Evolutionary conservation across 2,113 vertebrate genomes (phyloP).

Genomic region (Rhinoderma darwinii): DNA sequence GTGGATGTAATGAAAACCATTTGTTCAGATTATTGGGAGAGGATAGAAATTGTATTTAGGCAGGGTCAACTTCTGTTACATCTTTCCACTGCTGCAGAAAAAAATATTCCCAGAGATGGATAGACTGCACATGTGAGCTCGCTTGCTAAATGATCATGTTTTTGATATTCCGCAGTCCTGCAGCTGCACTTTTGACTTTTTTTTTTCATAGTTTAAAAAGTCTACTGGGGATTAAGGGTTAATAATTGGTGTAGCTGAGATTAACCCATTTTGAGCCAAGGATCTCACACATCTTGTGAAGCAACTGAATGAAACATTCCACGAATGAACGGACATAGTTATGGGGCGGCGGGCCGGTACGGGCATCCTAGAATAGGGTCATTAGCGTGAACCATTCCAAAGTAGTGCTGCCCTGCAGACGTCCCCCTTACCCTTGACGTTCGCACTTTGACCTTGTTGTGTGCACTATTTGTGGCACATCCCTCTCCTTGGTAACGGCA

Average conservation of each 20-base stretch:
- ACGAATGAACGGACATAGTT: background rate
- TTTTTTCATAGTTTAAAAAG: background rate
- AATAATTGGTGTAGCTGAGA: background rate
- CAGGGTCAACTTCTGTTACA: constrained; percentile 51
- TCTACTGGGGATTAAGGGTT: constrained; percentile 45
- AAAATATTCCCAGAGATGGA: constrained; percentile 56
- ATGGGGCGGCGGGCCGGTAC: background rate
- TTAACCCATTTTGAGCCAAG: background rate
- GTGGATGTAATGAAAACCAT: constrained; percentile 55
- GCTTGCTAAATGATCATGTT: constrained; percentile 45
- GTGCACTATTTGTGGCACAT: constrained; percentile 47
- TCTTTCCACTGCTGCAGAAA: constrained; percentile 57
- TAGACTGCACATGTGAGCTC: constrained; percentile 48
- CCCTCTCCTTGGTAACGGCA: constrained; percentile 51
- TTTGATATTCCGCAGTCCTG: constrained; percentile 48
- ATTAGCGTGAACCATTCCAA: background rate
- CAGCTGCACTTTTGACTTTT: constrained; percentile 35
- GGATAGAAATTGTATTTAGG: constrained; percentile 51
- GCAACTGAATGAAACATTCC: background rate
- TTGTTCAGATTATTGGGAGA: constrained; percentile 42
- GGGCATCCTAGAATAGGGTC: background rate
- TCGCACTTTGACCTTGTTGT: constrained; percentile 39
- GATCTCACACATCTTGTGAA: background rate
- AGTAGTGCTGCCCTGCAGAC: background rate
- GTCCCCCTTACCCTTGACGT: constrained; percentile 9